A percentile compares a stretch with the other conserved stretches of the same genome.
phyloP scores from a whole-genome alignment of 2,888 invertebrate species.

The Aphelenchoides bicaudatus region DNA sequence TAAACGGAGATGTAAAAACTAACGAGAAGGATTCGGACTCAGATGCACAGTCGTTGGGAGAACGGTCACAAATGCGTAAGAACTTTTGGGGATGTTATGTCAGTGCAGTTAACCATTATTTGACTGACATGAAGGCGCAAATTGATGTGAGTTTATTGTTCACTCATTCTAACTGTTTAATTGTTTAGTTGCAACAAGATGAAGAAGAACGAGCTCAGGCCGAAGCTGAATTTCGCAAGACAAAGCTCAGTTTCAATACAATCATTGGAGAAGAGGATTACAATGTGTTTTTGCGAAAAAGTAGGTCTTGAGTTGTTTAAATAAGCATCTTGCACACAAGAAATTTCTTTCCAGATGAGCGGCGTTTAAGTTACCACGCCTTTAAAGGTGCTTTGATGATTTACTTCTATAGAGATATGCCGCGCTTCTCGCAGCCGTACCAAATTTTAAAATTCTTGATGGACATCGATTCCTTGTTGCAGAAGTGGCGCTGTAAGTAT shows the following conservation, averaged over 20 bases:
- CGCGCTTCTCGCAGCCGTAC: conserved; percentile 94
- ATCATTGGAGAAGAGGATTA: conserved; percentile 32
- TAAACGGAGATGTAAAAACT: background rate
- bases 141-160: conserved; percentile 53
- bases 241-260: conserved; percentile 59
- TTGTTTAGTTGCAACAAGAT: conserved; percentile 52
- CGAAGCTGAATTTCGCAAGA: conserved; percentile 64
- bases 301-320: conserved; percentile 13
- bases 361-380: conserved; percentile 82
- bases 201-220: conserved; percentile 64
- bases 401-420: conserved; percentile 91
- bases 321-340: too few relatives aligned
- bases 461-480: conserved; percentile 95
- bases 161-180: conserved; percentile 6
- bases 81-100: conserved; percentile 91
- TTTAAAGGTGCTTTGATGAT: conserved; percentile 97
- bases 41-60: conserved; percentile 1
- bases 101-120: conserved; percentile 66
- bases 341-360: conserved; percentile 67
- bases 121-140: conserved; percentile 64
- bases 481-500: conserved; percentile 93
- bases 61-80: conserved; percentile 21
- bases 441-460: conserved; percentile 87
- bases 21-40: conserved; percentile 6
- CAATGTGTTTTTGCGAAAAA: conserved; percentile 31